Conservation (phyloP, 2,113 vertebrate species). For the Rhabdornis inornatus region DNA sequence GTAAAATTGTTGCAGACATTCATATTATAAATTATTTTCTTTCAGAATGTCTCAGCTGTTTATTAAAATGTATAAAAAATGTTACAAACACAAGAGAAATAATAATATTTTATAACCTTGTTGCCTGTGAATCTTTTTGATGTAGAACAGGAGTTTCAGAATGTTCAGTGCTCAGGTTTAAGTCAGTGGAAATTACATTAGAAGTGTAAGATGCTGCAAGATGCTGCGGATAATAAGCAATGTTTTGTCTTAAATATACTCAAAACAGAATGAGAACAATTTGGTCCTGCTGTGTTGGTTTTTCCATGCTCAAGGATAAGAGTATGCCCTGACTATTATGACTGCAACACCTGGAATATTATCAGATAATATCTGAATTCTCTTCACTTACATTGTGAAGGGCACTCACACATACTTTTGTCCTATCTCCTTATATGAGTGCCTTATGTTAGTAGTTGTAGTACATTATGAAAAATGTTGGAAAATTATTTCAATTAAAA, state of each 20-base stretch:
- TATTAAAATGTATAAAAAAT: background rate
- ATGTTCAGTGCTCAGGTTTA: background rate
- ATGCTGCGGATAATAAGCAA: background rate
- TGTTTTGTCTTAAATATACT: background rate
- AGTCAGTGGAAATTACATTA: background rate
- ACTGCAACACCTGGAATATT: background rate
- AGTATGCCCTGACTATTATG: background rate
- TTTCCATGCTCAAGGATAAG: background rate
- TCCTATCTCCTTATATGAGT: background rate
- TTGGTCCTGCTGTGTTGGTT: background rate
- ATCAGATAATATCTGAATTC: background rate
- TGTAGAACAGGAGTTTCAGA: background rate
- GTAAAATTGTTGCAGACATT: background rate
- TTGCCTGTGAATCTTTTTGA: background rate
- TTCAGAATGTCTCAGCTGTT: background rate
- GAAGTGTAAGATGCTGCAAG: background rate
- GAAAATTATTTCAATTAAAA: background rate
- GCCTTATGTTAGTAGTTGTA: background rate
- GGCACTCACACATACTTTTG: background rate
- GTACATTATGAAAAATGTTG: background rate
- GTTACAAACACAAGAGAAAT: background rate
- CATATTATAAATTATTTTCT: background rate
- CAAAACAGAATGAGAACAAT: background rate
- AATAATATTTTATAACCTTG: background rate
- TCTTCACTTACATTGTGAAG: background rate